phyloP scores from a whole-genome alignment of 2,113 vertebrate genomes.

The Triplophysa siluroides region DNA sequence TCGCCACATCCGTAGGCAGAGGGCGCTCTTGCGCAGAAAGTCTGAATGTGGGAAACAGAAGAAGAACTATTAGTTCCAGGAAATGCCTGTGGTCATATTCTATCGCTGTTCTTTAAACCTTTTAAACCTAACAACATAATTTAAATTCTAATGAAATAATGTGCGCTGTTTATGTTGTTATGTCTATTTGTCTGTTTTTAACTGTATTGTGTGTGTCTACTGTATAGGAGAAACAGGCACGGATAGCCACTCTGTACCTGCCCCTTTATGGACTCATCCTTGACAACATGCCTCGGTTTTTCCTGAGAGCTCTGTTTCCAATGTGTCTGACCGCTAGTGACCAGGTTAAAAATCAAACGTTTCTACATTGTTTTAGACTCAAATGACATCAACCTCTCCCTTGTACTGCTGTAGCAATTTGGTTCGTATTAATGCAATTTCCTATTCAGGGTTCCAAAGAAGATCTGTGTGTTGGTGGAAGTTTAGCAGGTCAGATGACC shows the following conservation, averaged over 20 bases:
- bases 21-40: too few relatives aligned
- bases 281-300: constrained; percentile 97
- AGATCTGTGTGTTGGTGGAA: constrained; percentile 86
- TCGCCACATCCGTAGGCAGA: too few relatives aligned
- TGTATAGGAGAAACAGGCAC: constrained; percentile 87
- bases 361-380: not conserved
- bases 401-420: not conserved
- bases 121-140: too few relatives aligned
- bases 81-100: too few relatives aligned
- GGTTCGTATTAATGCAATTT: not conserved
- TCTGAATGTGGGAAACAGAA: too few relatives aligned
- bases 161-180: not conserved
- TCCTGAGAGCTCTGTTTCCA: constrained; percentile 92
- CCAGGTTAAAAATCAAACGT: constrained; percentile 74
- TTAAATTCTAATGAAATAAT: not conserved
- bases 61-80: too few relatives aligned
- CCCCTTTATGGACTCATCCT: constrained; percentile 95
- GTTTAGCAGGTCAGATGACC: constrained; percentile 71
- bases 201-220: constrained; percentile 2
- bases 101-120: too few relatives aligned
- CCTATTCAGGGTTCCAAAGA: constrained; percentile 87
- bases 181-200: not conserved
- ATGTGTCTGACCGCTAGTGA: constrained; percentile 89
- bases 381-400: not conserved
- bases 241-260: constrained; percentile 93